Base-by-base conservation (phyloP, 2,888 invertebrate genomes). In the Bellardia bayeri region DNA sequence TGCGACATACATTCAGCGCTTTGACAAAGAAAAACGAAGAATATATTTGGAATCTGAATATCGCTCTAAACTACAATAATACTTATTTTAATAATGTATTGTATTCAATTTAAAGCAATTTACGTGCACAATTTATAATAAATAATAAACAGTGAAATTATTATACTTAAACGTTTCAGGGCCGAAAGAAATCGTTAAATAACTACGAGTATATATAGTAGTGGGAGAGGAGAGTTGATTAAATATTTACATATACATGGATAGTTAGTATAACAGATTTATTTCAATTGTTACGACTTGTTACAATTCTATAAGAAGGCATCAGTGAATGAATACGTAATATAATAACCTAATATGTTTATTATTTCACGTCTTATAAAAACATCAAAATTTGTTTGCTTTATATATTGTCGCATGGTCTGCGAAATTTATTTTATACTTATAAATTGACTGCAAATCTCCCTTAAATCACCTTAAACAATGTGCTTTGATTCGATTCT, bases 21-120 rank as follows among this genome's bases (percentile, higher is more conserved):
- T n/a, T 61, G 51, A 30, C n/a, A 40, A 61, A 58, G 54, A 33
- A 78, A 37, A 37, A 72, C 37, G 16, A 71, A 54, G 56, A 71
- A 69, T 7, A 78, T 63, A 78, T 71, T 71, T 63, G 42, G n/a
- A 76, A 68, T 75, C 45, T 16, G 49, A 16, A 81, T 66, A 51
- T 66, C 23, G 54, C 45, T 79, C 42, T 58, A 69, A 45, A 79
- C 72, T 71, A 56, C 54, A 72, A 83, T 78, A 56, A 66, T 71
- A 71, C 37, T 71, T 84, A 51, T 64, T 79, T 71, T 78, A 64
- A 68, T 83, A 63, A 78, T 71, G 49, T 42, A 76, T 72, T 66
- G 42, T 72, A 72, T 72, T 79, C 72, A 85, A 85, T 80, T 79
- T 80, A 79, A 85, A 69, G 79, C 51, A 85, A 75, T 85, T 82